Conservation (phyloP, 64 coral and sea anemone genomes). For the Cladopsammia gracilis region DNA sequence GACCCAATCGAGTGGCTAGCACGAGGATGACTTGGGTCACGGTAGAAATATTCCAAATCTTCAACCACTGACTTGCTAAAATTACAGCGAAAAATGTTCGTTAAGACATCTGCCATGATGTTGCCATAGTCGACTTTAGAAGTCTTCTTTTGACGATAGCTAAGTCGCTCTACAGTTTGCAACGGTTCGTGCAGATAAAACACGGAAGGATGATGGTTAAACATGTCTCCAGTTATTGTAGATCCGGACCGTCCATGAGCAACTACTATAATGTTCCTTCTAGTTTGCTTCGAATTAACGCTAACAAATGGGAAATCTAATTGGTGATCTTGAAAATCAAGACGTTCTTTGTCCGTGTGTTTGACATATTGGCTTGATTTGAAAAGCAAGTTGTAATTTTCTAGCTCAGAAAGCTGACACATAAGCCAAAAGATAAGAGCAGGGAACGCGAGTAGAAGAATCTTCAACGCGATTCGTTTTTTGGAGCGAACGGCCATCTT, state of each 20-base stretch:
- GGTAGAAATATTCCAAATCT: constrained; percentile 33
- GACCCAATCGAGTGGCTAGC: constrained; percentile 9
- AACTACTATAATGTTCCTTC: constrained; percentile 17
- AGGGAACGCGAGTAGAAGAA: background rate
- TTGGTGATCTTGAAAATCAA: background rate
- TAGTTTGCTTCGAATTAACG: background rate
- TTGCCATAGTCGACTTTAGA: background rate
- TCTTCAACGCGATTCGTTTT: background rate
- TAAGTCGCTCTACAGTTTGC: constrained; percentile 14
- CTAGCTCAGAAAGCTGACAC: background rate
- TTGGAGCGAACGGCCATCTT: background rate
- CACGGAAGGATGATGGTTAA: constrained; percentile 4
- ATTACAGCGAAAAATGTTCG: constrained; percentile 13
- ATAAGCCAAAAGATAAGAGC: background rate
- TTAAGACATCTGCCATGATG: constrained; percentile 4
- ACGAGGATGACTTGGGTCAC: constrained; percentile 1
- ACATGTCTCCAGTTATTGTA: constrained; percentile 25
- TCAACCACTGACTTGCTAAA: background rate
- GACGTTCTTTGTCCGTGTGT: background rate
- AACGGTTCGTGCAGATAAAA: constrained; percentile 19
- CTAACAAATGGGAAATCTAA: background rate
- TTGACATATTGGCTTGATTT: background rate
- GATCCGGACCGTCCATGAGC: constrained; percentile 3
- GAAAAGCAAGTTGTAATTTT: background rate
- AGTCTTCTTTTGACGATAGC: background rate